Evolutionary conservation across 2,113 vertebrate genomes (phyloP).

Genomic region (Procavia capensis): DNA sequence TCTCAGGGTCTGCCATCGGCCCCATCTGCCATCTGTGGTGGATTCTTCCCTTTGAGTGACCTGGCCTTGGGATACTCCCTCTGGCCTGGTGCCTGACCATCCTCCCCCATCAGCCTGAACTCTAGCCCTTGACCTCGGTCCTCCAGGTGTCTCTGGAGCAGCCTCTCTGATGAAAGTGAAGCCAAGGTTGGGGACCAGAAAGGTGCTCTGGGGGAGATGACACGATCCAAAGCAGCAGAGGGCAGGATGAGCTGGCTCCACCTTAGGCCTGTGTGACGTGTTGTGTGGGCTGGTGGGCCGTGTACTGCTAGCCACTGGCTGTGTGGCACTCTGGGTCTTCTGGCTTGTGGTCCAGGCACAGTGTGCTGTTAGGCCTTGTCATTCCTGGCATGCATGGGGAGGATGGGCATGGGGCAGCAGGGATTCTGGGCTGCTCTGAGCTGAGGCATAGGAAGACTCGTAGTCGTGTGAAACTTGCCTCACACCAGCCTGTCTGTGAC

Average conservation of each 20-base stretch:
- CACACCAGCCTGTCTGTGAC: not conserved
- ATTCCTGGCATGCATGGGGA: not conserved
- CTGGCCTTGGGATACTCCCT: not conserved
- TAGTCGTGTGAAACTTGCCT: not conserved
- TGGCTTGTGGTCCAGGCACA: not conserved
- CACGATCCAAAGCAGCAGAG: no score
- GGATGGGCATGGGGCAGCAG: no score
- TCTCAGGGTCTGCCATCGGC: not conserved
- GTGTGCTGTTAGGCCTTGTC: not conserved
- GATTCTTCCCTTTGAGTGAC: not conserved
- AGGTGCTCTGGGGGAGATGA: not conserved
- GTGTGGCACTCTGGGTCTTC: not conserved
- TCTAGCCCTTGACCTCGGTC: not conserved
- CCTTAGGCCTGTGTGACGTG: no score
- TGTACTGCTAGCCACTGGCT: fast-evolving
- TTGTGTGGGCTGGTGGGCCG: not conserved
- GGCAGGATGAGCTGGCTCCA: fast-evolving
- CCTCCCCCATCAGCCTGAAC: fast-evolving
- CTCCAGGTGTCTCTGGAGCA: not conserved
- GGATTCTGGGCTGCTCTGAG: fast-evolving
- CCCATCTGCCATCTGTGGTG: not conserved
- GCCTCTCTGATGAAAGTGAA: not conserved
- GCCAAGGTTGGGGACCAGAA: no score
- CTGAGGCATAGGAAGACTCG: no score
- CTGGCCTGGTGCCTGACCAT: not conserved